Evolutionary conservation across 2,888 invertebrate genomes (phyloP).

Genomic region (Meta bourneti): DNA sequence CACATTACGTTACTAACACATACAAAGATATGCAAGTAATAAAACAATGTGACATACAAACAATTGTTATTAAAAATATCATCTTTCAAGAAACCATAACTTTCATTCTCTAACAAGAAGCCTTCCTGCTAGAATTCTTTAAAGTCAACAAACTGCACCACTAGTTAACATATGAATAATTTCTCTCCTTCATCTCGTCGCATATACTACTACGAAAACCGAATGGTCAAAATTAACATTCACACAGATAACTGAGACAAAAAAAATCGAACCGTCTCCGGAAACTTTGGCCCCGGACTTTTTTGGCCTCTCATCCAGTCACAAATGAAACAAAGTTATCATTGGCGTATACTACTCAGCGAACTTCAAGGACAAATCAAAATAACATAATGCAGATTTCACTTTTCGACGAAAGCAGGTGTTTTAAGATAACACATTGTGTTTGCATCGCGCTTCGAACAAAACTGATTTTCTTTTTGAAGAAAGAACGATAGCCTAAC

Average conservation of each 20-base stretch:
- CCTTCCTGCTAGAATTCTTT: conserved; percentile 62
- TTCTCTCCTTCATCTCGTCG: conserved; percentile 69
- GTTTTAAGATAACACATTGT: too few relatives aligned
- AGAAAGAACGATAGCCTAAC: too few relatives aligned
- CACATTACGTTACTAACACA: conserved; percentile 72
- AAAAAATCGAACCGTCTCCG: conserved; percentile 62
- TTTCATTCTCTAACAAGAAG: conserved; percentile 61
- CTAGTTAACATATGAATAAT: conserved; percentile 74
- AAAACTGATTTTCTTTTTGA: too few relatives aligned
- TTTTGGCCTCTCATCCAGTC: conserved; percentile 62
- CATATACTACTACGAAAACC: conserved; percentile 66
- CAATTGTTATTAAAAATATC: conserved; percentile 77
- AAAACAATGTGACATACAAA: conserved; percentile 77
- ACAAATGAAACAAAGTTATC: conserved; percentile 62
- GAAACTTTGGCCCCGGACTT: conserved; percentile 74
- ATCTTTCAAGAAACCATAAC: conserved; percentile 75
- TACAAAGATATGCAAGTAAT: conserved; percentile 77
- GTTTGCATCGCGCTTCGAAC: too few relatives aligned
- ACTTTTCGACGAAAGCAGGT: too few relatives aligned
- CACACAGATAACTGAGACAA: conserved; percentile 61
- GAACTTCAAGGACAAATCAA: too few relatives aligned
- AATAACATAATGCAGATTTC: too few relatives aligned
- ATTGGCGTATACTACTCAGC: conserved; percentile 19
- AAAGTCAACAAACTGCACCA: conserved; percentile 74
- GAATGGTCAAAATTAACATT: conserved; percentile 71